A percentile compares a stretch with the other conserved stretches of the same genome.
Conservation (phyloP, 2,797 vertebrate genomes). For the Phrynocephalus guinanensis region DNA sequence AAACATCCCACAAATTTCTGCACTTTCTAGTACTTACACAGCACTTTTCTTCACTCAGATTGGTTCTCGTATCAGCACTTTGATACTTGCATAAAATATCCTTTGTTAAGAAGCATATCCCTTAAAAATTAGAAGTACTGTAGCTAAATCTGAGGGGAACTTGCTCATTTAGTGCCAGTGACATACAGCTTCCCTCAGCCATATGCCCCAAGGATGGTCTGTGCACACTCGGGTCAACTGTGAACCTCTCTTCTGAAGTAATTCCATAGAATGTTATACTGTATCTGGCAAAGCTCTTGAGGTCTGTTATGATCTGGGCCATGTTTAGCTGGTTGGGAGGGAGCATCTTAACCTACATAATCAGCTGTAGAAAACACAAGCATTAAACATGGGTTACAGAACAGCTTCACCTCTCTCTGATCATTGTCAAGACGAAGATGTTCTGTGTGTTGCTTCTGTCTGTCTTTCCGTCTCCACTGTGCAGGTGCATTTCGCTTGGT, state of each 20-base stretch:
- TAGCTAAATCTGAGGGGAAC: neutral
- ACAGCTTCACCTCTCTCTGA: conserved; percentile 91
- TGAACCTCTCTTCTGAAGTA: neutral
- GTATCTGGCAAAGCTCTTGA: neutral
- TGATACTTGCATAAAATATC: neutral
- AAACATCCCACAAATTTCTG: no score
- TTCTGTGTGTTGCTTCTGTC: conserved; percentile 96
- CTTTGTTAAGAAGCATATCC: neutral
- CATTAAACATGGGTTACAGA: conserved; percentile 37
- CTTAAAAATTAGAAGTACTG: neutral
- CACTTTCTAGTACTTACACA: no score
- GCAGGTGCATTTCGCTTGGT: conserved; percentile 97
- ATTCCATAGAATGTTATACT: neutral
- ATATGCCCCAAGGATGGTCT: neutral
- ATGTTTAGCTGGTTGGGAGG: neutral
- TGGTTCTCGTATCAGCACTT: neutral
- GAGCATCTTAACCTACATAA: neutral
- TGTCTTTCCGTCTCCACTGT: conserved; percentile 94
- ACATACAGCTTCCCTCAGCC: neutral
- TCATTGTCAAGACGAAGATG: conserved; percentile 97
- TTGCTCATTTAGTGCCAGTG: neutral
- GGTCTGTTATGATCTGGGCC: neutral
- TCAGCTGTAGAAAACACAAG: neutral
- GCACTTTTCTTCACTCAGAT: no score
- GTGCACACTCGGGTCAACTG: neutral